phyloP scores from a whole-genome alignment of 2,797 vertebrate genomes.

The Prionace glauca region DNA sequence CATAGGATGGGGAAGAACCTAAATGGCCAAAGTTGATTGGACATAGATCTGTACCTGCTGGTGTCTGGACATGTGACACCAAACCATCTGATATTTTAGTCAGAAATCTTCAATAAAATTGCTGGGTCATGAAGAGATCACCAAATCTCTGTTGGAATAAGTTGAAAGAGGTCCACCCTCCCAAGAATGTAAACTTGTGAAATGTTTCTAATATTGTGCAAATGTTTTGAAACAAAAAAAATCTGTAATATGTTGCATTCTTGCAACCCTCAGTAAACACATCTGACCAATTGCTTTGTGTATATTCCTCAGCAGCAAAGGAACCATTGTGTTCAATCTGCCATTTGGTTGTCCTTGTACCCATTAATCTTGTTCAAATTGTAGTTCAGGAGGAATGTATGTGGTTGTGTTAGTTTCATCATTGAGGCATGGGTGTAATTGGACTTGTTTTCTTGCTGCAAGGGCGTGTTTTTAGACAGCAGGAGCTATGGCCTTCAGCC shows the following conservation, averaged over 20 bases:
- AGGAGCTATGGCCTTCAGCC: neutral
- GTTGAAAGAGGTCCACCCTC: neutral
- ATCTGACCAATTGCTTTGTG: neutral
- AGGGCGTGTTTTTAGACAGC: neutral
- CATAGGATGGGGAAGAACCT: neutral
- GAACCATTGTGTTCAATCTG: neutral
- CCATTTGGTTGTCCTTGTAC: neutral
- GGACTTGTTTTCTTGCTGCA: neutral
- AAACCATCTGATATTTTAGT: neutral
- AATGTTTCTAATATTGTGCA: neutral
- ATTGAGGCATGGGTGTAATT: neutral
- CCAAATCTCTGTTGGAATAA: neutral
- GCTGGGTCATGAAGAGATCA: neutral
- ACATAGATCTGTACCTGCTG: neutral
- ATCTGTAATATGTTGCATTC: neutral
- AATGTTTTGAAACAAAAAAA: neutral
- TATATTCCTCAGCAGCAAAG: neutral
- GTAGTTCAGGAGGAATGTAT: neutral
- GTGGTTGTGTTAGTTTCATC: neutral
- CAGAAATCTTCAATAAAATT: neutral
- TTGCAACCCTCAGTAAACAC: neutral
- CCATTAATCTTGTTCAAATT: neutral
- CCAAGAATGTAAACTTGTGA: neutral
- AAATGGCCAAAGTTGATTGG: neutral
- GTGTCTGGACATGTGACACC: neutral